These are phyloP conservation scores for Aporrectodea caliginosa DNA, from an alignment of 1,140 invertebrate genomes.

Conservation along the genomic window DNA sequence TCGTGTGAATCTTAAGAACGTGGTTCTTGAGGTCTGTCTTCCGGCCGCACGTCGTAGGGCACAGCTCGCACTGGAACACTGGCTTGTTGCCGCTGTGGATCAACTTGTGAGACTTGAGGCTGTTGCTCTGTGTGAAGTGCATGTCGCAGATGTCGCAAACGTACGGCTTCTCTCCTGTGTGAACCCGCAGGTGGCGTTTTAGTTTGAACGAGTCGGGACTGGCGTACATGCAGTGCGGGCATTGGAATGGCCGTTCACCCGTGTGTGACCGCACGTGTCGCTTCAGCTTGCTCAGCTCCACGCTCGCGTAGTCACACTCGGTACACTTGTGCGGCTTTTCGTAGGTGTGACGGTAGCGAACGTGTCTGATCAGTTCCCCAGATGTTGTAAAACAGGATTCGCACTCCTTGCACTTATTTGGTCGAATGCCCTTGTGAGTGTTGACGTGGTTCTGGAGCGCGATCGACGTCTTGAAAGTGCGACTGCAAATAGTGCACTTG, in stretches of 20 bases:
- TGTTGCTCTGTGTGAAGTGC: conserved; percentile 93
- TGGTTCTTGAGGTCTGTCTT: conserved; percentile 95
- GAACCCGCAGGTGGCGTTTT: conserved; percentile 83
- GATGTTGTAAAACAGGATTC: conserved; percentile 91
- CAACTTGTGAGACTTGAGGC: conserved; percentile 72
- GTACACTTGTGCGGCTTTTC: conserved; percentile 92
- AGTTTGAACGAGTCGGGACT: conserved; percentile 96
- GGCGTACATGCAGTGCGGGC: conserved; percentile 93
- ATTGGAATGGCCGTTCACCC: conserved; percentile 58
- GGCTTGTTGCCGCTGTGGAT: conserved; percentile 94
- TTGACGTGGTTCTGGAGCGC: conserved; percentile 93
- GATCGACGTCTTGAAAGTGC: conserved; percentile 89
- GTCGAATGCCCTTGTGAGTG: conserved; percentile 91
- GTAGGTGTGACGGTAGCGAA: conserved; percentile 79
- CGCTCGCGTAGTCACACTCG: conserved; percentile 90
- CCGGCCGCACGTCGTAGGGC: conserved; percentile 91
- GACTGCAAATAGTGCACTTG: conserved; percentile 88
- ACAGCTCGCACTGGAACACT: conserved; percentile 88
- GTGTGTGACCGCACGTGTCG: conserved; percentile 91
- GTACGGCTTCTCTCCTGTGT: conserved; percentile 92
- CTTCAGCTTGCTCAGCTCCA: conserved; percentile 87
- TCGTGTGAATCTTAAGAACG: conserved; percentile 91
- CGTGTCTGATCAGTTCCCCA: conserved; percentile 87
- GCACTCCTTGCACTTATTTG: conserved; percentile 89
- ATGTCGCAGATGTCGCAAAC: conserved; percentile 76